Base-by-base conservation (phyloP, 2,888 invertebrate genomes). In the Capitulum mitella region DNA sequence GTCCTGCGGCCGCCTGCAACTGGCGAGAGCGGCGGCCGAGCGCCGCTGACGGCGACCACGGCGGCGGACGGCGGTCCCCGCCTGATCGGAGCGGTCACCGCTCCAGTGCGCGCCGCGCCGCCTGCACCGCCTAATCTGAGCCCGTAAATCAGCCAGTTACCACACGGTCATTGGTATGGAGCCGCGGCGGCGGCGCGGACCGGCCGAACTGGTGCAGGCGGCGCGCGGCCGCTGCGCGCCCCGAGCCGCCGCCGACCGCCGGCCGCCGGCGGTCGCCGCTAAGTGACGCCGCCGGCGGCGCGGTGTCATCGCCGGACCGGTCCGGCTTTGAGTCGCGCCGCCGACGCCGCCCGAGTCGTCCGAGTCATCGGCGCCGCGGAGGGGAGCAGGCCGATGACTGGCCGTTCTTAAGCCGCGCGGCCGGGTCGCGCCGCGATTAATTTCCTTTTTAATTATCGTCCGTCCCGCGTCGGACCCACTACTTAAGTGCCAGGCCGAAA, bases 401-500 rank as follows among this genome's bases (percentile, higher is more conserved):
- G 64, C 64, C 64, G 34, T 64, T 64, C 64, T 29, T 34, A 64
- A 34, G 19, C 16, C 64, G 64, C 64, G 64, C 64, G 64, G 64
- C 64, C 64, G 2, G 64, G 64, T 64, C 64, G 64, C 64, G 64
- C 64, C 19, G 64, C 64, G 64, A 64, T 64, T 64, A 64, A 64
- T 64, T 64, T 29, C 64, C 12, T 64, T 64, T 64, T 64, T 64
- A 64, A 64, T 64, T 64, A 64, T 29, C 64, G 64, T 64, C 19
- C 64, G 64, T 16, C 19, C 19, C 64, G 64, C 64, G 64, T 34
- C 64, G 64, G 64, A 64, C 64, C 64, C 64, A 34, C 64, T 64
- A 64, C 64, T 64, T 64, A 64, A 64, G 64, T 34, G 64, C 34
- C 64, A 19, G 64, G 64, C 64, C 64, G 64, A 64, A 64, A 64